Conservation (phyloP, 2,797 vertebrate species). For the Acomys russatus region DNA sequence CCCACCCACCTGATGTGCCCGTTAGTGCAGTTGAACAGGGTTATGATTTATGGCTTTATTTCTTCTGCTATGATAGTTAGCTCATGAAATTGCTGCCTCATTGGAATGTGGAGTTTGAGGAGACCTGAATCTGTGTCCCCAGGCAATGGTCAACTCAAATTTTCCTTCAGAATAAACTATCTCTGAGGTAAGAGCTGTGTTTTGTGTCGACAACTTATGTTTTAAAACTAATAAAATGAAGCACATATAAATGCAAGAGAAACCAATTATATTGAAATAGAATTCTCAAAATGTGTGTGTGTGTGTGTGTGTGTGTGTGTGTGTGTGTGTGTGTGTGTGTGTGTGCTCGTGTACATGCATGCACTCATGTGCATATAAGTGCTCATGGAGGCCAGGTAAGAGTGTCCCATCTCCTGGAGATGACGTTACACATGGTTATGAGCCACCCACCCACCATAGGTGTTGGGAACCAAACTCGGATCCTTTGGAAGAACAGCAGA, state of each 20-base stretch:
- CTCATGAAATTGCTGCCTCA: not conserved
- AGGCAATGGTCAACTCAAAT: not conserved
- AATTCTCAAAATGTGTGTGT: conserved; percentile 9
- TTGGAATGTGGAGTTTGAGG: not conserved
- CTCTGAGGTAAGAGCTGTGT: not conserved
- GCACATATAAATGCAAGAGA: not conserved
- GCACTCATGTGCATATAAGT: not conserved
- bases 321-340: not conserved
- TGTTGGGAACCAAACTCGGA: not conserved
- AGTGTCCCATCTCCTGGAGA: not conserved
- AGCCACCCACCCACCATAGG: not conserved
- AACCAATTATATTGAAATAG: not conserved
- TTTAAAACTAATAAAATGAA: conserved; percentile 55
- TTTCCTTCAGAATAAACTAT: not conserved
- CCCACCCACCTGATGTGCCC: not conserved
- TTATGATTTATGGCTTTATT: not conserved
- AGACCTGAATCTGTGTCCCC: not conserved
- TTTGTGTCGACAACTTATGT: not conserved
- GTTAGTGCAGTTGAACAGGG: not conserved
- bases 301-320: not conserved
- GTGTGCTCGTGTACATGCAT: not conserved
- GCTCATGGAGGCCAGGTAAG: not conserved
- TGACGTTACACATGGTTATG: not conserved
- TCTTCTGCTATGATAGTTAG: not conserved
- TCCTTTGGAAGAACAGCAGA: not conserved